A percentile compares a stretch with the other conserved stretches of the same genome.
These are phyloP conservation scores for Orchesellides sinensis DNA, from an alignment of 2,888 invertebrate genomes.

Conservation along the genomic window DNA sequence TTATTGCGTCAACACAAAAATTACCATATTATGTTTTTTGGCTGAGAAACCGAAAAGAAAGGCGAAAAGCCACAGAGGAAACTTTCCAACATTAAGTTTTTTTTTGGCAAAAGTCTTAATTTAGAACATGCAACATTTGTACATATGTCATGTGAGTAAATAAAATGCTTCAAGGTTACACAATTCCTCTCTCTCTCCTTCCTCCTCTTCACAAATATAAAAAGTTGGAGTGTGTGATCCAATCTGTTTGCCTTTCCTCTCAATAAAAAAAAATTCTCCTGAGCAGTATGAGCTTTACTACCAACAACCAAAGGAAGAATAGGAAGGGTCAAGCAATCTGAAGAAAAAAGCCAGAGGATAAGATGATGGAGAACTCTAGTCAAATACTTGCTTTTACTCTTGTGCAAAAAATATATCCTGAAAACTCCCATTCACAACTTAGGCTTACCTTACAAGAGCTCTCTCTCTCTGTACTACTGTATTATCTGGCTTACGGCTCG, in stretches of 20 bases:
- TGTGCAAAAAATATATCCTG: neutral
- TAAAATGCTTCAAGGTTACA: neutral
- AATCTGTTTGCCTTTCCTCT: slow-evolving; percentile 44
- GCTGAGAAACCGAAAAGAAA: neutral
- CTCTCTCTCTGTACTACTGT: neutral
- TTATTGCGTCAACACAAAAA: slow-evolving; percentile 29
- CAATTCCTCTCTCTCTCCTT: neutral
- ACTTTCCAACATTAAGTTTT: too few relatives aligned
- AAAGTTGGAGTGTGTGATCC: slow-evolving; percentile 33
- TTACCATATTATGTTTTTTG: slow-evolving; percentile 47
- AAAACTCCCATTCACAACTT: too few relatives aligned
- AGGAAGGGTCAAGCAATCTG: slow-evolving; percentile 28
- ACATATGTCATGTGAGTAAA: slow-evolving; percentile 6
- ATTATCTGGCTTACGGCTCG: slow-evolving; percentile 13
- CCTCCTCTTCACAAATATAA: neutral
- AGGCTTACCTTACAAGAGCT: too few relatives aligned
- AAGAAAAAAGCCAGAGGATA: neutral
- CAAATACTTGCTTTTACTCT: too few relatives aligned
- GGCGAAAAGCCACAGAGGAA: neutral
- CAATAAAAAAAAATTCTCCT: too few relatives aligned
- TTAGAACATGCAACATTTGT: neutral
- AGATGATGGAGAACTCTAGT: neutral
- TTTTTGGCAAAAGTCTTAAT: neutral
- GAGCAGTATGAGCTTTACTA: too few relatives aligned
- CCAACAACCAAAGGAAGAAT: neutral